Evolutionary conservation across 2,888 invertebrate species (phyloP).

Genomic region (Drosophila paracracens): DNA sequence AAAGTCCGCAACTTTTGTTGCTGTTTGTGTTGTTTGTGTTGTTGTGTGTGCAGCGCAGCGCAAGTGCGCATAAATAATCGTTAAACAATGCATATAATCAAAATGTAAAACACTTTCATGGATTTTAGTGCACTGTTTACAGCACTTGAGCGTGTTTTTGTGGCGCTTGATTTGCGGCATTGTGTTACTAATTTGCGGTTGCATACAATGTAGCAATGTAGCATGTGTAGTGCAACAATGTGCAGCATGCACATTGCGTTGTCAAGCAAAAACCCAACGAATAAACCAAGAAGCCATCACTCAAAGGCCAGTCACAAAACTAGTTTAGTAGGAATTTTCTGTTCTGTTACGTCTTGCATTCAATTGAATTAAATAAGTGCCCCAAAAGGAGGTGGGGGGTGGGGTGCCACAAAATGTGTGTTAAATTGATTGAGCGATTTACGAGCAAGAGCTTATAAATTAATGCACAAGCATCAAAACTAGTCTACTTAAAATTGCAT

Average conservation of each 20-base stretch:
- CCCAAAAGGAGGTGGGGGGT: not conserved
- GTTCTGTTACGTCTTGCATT: slow-evolving; percentile 60
- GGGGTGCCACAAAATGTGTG: slow-evolving; percentile 60
- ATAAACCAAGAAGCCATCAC: slow-evolving; percentile 2
- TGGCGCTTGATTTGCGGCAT: slow-evolving; percentile 53
- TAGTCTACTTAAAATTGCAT: slow-evolving; percentile 68
- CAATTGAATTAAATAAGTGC: slow-evolving; percentile 76
- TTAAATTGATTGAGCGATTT: slow-evolving; percentile 68
- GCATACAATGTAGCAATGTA: slow-evolving; percentile 28
- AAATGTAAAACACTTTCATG: slow-evolving; percentile 36
- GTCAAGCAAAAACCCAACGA: slow-evolving; percentile 18
- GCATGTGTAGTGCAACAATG: slow-evolving; percentile 47
- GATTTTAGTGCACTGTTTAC: slow-evolving; percentile 38
- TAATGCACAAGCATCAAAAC: slow-evolving; percentile 48
- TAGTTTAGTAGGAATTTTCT: slow-evolving; percentile 74
- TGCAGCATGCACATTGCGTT: slow-evolving; percentile 37
- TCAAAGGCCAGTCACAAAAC: slow-evolving; percentile 52
- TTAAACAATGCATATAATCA: slow-evolving; percentile 38
- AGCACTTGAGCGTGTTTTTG: slow-evolving; percentile 46
- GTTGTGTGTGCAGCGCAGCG: not conserved
- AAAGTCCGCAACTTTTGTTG: slow-evolving; percentile 6
- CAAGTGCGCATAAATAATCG: slow-evolving; percentile 40
- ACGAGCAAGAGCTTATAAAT: slow-evolving; percentile 51
- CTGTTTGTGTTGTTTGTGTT: not conserved
- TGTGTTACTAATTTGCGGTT: slow-evolving; percentile 50